These are phyloP conservation scores for Chroicocephalus ridibundus DNA, from an alignment of 2,113 vertebrate genomes.

Conservation along the genomic window DNA sequence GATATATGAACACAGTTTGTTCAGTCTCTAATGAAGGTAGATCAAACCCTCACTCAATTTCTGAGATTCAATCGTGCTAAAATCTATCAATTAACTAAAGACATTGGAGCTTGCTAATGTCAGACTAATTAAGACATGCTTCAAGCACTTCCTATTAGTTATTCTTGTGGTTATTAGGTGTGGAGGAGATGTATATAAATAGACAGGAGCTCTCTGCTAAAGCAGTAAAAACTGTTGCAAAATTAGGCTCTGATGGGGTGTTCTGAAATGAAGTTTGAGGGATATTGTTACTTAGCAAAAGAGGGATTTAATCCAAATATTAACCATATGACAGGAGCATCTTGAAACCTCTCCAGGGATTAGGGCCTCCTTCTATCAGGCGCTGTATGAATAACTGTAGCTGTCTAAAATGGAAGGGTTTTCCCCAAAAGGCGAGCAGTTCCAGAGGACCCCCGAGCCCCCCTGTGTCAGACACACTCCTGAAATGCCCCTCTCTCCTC, in stretches of 20 bases:
- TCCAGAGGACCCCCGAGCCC: neutral
- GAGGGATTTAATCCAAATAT: neutral
- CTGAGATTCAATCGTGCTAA: neutral
- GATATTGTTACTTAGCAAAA: neutral
- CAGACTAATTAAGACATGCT: slow-evolving; percentile 49
- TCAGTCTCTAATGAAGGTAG: neutral
- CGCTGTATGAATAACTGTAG: neutral
- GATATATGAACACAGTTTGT: neutral
- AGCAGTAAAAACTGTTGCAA: neutral
- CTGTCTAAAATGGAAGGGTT: neutral
- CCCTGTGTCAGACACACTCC: neutral
- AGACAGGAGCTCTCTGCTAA: neutral
- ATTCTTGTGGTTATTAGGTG: slow-evolving; percentile 35
- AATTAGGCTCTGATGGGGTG: neutral
- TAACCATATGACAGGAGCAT: neutral
- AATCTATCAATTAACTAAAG: slow-evolving; percentile 47
- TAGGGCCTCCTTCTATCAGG: neutral
- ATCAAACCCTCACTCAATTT: neutral
- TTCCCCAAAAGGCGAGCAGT: neutral
- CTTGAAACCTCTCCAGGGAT: neutral
- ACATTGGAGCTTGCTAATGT: slow-evolving; percentile 25
- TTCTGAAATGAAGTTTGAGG: neutral
- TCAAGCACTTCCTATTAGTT: slow-evolving; percentile 28
- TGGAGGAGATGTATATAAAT: slow-evolving; percentile 37
- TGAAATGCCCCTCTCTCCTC: neutral